These are phyloP conservation scores for Pachycephala philippinensis DNA, from an alignment of 2,113 vertebrate species.

Conservation along the genomic window DNA sequence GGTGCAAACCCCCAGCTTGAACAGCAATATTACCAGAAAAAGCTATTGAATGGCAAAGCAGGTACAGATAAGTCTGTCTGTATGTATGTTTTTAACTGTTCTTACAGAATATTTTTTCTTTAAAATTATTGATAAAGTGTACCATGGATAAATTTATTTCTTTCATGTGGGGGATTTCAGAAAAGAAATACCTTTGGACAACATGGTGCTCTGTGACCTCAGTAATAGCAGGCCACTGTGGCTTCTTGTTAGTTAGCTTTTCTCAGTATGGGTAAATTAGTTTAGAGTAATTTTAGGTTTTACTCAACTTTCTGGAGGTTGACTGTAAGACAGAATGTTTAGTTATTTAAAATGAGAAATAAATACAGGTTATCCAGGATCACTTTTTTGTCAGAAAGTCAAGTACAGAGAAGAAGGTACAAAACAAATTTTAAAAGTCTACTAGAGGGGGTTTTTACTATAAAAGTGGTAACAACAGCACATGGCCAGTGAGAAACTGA, in stretches of 20 bases:
- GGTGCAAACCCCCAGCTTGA: constrained; percentile 88
- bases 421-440: background rate
- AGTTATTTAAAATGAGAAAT: background rate
- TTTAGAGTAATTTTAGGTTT: background rate
- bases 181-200: background rate
- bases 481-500: background rate
- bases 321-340: background rate
- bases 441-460: background rate
- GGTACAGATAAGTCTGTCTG: constrained; percentile 73
- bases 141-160: background rate
- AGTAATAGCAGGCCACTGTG: background rate
- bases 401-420: background rate
- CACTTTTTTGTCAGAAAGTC: background rate
- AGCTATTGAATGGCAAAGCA: constrained; percentile 75
- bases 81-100: background rate
- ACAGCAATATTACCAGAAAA: constrained; percentile 89
- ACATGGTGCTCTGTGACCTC: background rate
- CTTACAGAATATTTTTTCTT: background rate
- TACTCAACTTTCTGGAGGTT: background rate
- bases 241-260: background rate
- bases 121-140: background rate
- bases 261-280: background rate
- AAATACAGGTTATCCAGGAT: background rate
- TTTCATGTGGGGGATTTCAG: background rate
- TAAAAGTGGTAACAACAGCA: background rate